Evolutionary conservation across 2,888 invertebrate genomes (phyloP), one percentile per base, ranked within the genome.

Genomic region (Agrilus biguttatus): DNA sequence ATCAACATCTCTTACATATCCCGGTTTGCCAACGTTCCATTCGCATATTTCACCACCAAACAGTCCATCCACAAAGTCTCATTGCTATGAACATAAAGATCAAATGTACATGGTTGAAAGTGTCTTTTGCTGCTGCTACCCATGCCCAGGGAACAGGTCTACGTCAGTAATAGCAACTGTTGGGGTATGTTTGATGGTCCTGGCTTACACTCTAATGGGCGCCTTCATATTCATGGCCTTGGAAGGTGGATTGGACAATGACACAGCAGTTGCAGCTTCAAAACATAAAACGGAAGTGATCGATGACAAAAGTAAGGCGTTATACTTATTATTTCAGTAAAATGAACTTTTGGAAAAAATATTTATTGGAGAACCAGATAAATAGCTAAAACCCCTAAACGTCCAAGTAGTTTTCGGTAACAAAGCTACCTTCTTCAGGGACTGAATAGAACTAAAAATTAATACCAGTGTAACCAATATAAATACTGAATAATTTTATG

Each of bases 181-280:
- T 34, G 88, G 86, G 14, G 77, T 88, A 44, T 86, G 86, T 64
- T 77, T 82, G 51, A 75, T 95, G 43, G 91, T 95, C 14, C 75
- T 95, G 37, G 82, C 83, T 12, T 96, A 96, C 70, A 90, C 92
- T 49, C 77, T 93, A 40, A 75, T 92, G 55, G 95, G 95, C 12
- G 93, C 90, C 19, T 83, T 92, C 58, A 78, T 91, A 45, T 96
- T 95, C 67, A 83, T 86, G 65, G 82, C 84, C 12, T 69, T 89
- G 43, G 88, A 89, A 63, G 86, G 85, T 42, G 61, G 63, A 8
- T 46, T 61, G n/a, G 56, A 59, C 38, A 58, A 61, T 34, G 78
- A 77, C 53, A 77, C 76, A 2, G 74, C 77, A 6, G 77, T 78
- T 37, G 78, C 79, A 6, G 77, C 78, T 7, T 76, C 78, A 2